Percentiles rank a stretch among this genome's conserved stretches.
Evolutionary conservation across 2,113 vertebrate species (phyloP).

Genomic region (Mustela nigripes): DNA sequence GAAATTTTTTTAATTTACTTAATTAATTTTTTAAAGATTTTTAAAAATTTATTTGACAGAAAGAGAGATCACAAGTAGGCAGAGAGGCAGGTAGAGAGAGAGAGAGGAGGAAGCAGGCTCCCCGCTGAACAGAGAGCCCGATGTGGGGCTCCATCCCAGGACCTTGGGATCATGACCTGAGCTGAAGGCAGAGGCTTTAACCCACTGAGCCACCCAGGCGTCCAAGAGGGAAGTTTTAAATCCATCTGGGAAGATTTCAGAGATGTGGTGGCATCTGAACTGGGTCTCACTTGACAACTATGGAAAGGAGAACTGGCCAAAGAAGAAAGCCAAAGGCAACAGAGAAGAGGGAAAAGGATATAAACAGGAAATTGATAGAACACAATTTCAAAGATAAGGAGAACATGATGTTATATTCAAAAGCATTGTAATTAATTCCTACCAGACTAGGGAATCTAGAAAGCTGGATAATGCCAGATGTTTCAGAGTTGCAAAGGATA

Average conservation of each 20-base stretch:
- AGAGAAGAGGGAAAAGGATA: not conserved
- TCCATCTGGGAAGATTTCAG: not conserved
- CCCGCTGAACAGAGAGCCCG: no score
- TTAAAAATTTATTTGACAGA: no score
- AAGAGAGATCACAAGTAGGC: no score
- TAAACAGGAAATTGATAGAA: not conserved
- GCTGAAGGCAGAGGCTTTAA: no score
- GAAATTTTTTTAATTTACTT: not conserved
- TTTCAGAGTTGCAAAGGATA: not conserved
- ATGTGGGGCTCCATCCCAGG: no score
- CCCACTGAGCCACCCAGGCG: not conserved
- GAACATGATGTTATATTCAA: not conserved
- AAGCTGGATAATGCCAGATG: not conserved
- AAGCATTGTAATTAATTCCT: conserved; percentile 23
- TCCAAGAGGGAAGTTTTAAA: not conserved
- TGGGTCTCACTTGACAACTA: not conserved
- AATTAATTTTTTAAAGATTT: no score
- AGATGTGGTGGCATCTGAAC: not conserved
- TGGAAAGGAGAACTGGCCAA: not conserved
- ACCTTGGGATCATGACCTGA: no score
- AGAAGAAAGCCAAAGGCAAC: not conserved
- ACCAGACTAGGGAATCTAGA: not conserved
- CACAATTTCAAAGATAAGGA: not conserved
- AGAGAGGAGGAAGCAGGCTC: no score
- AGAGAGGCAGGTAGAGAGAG: no score